Evolutionary conservation across 2,113 vertebrate species (phyloP), one percentile per base, ranked within the genome.

Genomic region (Poeciliopsis prolifica): DNA sequence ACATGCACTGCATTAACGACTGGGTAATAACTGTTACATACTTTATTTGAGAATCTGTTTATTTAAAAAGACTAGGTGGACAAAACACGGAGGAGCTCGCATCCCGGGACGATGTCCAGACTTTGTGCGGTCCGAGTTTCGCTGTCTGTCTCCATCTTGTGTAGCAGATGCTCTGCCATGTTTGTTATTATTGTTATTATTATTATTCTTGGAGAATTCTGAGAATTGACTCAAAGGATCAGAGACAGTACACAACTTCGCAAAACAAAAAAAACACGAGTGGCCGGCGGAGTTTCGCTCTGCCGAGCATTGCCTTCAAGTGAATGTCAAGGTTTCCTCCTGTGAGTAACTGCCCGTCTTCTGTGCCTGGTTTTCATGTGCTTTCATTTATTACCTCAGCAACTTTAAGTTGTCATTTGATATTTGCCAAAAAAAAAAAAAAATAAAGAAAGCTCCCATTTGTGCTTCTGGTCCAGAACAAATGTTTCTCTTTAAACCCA

Each of bases 281-380:
- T 42, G 1, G 24, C 28, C 7, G 61, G 44, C 70, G 48, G 61
- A 58, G 61, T 35, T n/a, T 24, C 70, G 75, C 81, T 84, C 82
- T 86, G 74, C 74, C 68, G 76, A 83, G 66, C 86, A 71, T 78
- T 72, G 80, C 78, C 78, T 37, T 90, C 75, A 60, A 30, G 65
- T 87, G 77, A 88, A 87, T 89, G 84, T 89, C 75, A 74, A 82
- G 77, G 84, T 88, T 87, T 87, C 40, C 84, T 77, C 81, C 88
- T 89, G 80, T 87, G 80, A 83, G 64, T 81, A 71, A 35, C 76
- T 51, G 66, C 82, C 79, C 72, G 30, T 88, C 70, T 80, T 40
- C 70, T 86, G 86, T 89, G 81, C 86, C 81, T 87, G 66, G 74
- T 84, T 83, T 78, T 75, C 60, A 71, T 78, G 63, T 74, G 63